Conservation (phyloP, 2,797 vertebrate species). For the Macropodus opercularis region DNA sequence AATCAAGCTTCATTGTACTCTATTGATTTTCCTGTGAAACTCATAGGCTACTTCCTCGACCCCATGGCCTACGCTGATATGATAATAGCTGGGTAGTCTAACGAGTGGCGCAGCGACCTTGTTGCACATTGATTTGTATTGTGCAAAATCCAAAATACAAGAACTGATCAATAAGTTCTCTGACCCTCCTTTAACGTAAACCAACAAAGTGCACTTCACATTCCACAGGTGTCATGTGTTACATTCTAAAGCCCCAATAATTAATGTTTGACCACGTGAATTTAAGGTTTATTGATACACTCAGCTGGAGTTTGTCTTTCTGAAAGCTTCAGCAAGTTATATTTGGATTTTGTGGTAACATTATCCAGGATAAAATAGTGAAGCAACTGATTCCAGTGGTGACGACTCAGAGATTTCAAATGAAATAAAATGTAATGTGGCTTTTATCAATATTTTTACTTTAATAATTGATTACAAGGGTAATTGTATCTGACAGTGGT, state of each 20-base stretch:
- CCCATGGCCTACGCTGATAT: conserved; percentile 35
- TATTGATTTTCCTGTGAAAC: conserved; percentile 51
- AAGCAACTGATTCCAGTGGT: background rate
- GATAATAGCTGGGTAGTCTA: conserved; percentile 40
- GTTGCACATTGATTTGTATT: conserved; percentile 34
- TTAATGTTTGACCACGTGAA: background rate
- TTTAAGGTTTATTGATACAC: background rate
- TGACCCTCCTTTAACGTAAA: conserved; percentile 27
- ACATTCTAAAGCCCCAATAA: conserved; percentile 4
- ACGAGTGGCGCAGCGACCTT: conserved; percentile 25
- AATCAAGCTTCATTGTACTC: conserved; percentile 36
- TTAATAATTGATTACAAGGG: background rate
- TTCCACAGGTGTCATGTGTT: background rate
- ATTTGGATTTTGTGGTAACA: background rate
- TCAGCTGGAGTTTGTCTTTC: background rate
- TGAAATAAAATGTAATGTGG: background rate
- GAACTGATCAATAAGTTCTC: conserved; percentile 23
- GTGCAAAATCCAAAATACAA: conserved; percentile 35
- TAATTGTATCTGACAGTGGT: background rate
- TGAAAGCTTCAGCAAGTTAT: background rate
- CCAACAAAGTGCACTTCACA: conserved; percentile 29
- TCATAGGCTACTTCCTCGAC: conserved; percentile 30
- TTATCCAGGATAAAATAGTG: background rate
- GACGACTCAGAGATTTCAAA: background rate
- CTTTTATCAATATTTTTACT: background rate